These are phyloP conservation scores for Gallinago undulata DNA, from an alignment of 2,113 vertebrate genomes.

Conservation along the genomic window DNA sequence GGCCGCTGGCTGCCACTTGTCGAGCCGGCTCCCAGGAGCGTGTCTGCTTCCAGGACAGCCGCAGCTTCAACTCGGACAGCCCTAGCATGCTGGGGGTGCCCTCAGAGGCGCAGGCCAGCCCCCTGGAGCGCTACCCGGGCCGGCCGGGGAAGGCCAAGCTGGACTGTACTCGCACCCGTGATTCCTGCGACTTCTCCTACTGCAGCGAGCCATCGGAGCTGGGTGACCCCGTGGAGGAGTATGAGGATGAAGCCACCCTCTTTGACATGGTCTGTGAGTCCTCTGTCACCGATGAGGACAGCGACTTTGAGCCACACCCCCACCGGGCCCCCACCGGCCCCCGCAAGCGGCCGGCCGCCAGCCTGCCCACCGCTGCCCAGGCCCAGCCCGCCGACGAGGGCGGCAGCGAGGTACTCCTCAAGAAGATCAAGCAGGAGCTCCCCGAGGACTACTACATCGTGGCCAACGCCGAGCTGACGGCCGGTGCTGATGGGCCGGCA, in stretches of 20 bases:
- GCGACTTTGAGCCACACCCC: constrained; percentile 79
- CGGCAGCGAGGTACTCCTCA: constrained; percentile 72
- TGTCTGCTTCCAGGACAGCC: constrained; percentile 82
- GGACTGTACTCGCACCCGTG: constrained; percentile 78
- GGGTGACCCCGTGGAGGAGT: constrained; percentile 84
- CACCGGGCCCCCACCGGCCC: constrained; percentile 59
- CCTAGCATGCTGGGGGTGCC: constrained; percentile 81
- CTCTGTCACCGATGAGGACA: constrained; percentile 87
- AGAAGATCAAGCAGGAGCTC: constrained; percentile 89
- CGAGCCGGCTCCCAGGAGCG: constrained; percentile 83
- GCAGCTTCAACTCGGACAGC: constrained; percentile 83
- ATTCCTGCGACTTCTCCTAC: constrained; percentile 87
- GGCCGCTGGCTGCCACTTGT: constrained; percentile 86
- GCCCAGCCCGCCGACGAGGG: constrained; percentile 66
- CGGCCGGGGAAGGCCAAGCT: constrained; percentile 78
- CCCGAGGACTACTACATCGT: constrained; percentile 86
- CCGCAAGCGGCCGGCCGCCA: constrained; percentile 40
- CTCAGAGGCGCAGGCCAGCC: constrained; percentile 78
- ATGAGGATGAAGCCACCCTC: constrained; percentile 81
- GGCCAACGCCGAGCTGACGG: constrained; percentile 79
- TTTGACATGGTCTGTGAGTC: constrained; percentile 89
- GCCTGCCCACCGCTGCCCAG: constrained; percentile 50
- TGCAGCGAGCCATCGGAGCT: constrained; percentile 85
- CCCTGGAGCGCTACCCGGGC: constrained; percentile 78
- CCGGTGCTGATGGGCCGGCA: constrained; percentile 63